Base-by-base conservation (phyloP, 2,888 invertebrate species). In the Exephanes ischioxanthus region DNA sequence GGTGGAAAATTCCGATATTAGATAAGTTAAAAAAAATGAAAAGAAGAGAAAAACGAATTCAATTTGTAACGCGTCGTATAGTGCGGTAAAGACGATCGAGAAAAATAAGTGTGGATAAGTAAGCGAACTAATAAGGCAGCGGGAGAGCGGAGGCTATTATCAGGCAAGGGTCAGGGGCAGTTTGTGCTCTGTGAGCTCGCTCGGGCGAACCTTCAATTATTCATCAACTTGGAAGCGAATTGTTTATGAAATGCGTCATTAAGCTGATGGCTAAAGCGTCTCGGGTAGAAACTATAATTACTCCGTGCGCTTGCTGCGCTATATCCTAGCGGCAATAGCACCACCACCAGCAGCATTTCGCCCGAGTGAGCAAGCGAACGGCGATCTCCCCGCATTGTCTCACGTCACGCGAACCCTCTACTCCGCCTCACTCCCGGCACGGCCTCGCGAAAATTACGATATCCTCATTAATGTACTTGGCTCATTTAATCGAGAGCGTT, bases 331-430 rank as follows among this genome's bases (percentile, higher is more conserved):
- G 71, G 80, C 80, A 71, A 48, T 16, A 73, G 67, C 68, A 77
- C 68, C 83, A 76, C 70, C 80, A 63, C 68, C 83, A 81, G 70
- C 80, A 63, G 61, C 73, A 77, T 61, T 80, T 78, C 77, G 76
- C 26, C 72, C 73, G 76, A 81, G 84, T 77, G 82, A 83, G 84
- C 83, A 73, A 83, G 73, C 55, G 48, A 67, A 73, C 80, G 26
- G 33, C 45, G 85, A 80, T 87, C 86, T 88, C 83, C 81, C 86
- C 84, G 87, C 89, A 90, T 83, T 88, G 89, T 90, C 89, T 87
- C 88, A 82, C 88, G 89, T 89, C 89, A 90, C 89, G 90, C 89
- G 85, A 89, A 75, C 83, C 66, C 80, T 68, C 58, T 66, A 82
- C 86, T 76, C 88, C 82, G 77, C 83, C 78, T 83, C 63, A 61